Percentiles rank a stretch among this genome's conserved stretches.
Conservation (phyloP, 2,888 invertebrate species). For the Lepidochrysops patricia region DNA sequence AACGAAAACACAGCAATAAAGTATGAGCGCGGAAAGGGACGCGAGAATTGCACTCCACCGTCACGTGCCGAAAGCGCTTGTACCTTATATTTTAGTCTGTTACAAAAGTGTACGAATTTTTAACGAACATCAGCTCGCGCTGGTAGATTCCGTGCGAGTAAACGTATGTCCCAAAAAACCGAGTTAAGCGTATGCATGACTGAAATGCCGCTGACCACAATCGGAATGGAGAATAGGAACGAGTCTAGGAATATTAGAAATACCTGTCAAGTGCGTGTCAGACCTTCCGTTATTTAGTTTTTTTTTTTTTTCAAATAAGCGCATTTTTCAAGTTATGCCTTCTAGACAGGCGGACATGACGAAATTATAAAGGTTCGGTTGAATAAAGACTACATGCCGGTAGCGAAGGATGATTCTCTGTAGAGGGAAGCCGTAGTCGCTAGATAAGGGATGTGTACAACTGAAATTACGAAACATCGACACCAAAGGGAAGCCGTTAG, state of each 20-base stretch:
- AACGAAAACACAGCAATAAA: constrained; percentile 12
- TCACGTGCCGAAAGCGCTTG: constrained; percentile 6
- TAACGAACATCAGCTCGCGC: constrained; percentile 1
- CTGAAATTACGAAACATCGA: no score
- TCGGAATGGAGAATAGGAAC: constrained; percentile 1
- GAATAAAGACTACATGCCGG: no score
- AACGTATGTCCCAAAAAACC: neutral
- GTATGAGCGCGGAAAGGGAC: constrained; percentile 14
- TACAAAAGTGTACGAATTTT: constrained; percentile 1
- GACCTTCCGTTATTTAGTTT: no score
- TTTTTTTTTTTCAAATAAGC: no score
- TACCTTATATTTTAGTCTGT: neutral
- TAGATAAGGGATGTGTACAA: no score
- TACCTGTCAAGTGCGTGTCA: no score
- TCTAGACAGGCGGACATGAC: no score
- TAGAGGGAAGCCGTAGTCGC: no score
- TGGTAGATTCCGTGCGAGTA: constrained; percentile 2
- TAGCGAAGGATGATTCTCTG: no score
- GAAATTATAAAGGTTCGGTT: no score
- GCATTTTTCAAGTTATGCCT: no score
- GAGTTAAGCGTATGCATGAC: constrained; percentile 10
- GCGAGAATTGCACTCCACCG: constrained; percentile 9
- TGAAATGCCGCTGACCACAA: neutral
- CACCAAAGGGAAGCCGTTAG: no score
- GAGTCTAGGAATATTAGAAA: neutral